Evolutionary conservation across 2,797 vertebrate species (phyloP).

Genomic region (Phataginus tetradactyla): DNA sequence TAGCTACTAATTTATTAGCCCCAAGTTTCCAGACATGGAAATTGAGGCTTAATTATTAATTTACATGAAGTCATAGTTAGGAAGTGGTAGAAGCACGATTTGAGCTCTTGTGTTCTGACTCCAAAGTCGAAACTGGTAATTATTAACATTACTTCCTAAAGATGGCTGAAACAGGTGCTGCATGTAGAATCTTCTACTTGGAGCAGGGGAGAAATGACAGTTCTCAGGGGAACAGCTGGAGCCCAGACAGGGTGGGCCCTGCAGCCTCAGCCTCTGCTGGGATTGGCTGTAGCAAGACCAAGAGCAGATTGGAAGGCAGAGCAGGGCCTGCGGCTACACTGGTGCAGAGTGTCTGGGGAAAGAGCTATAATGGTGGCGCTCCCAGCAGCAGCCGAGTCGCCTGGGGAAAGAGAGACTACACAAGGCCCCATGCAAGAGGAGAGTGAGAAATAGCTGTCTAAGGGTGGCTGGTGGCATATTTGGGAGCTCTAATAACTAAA

Average conservation of each 20-base stretch:
- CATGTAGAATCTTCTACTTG: neutral
- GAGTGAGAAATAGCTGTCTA: neutral
- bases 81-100: neutral
- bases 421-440: neutral
- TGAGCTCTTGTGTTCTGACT: neutral
- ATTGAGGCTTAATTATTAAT: neutral
- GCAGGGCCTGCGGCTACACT: neutral
- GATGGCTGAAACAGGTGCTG: neutral
- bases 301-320: neutral
- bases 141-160: neutral
- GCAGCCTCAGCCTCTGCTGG: neutral
- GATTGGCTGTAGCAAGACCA: neutral
- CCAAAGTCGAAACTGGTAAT: neutral
- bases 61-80: neutral
- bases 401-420: neutral
- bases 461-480: neutral
- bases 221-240: neutral
- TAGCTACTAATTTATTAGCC: neutral
- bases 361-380: neutral
- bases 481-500: neutral
- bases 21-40: neutral
- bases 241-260: neutral
- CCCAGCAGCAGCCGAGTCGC: neutral
- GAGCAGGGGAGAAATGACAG: neutral
- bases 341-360: neutral